Base-by-base conservation (phyloP, 1,140 invertebrate genomes). In the Neuroterus valhalla region DNA sequence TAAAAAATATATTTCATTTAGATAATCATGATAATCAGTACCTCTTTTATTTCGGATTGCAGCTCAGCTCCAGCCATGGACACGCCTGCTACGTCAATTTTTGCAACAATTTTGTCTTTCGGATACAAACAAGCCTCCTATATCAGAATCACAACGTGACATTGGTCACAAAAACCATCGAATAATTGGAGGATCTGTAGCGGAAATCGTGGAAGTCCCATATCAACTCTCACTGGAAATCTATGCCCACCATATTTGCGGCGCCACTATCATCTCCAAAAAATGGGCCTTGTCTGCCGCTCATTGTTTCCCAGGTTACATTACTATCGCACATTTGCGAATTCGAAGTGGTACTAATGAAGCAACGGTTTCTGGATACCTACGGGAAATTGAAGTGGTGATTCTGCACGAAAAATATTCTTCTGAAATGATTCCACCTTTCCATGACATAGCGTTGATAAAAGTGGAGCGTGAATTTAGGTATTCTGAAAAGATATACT, bases 141-240 rank as follows among this genome's bases (percentile, higher is more conserved):
- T 2, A 12, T 31, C 8, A 12, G 31, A 62, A 15, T 31, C 23
- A 10, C 5, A 62, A n/a, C 2, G 1, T 62, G 23, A 62, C 2
- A 4, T 31, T 14, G 0, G 15, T 2, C 15, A 15, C 31, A 26
- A 62, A 62, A 38, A 5, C 10, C 1, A 1, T 38, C 31, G 31
- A 38, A 38, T 62, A 5, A 23, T 62, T n/a, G 55, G 55, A 15
- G 55, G 55, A 38, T n/a, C 8, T 14, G 31, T 23, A 62, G 55
- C 26, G n/a, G 15, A 3, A 5, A 31, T 62, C n/a, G 31, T 23
- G 3, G 55, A 62, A 4, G 21, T 62, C n/a, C 55, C 55, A 2
- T 62, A 62, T 62, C 55, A 62, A 62, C 31, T 62, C 12, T 62
- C 55, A 15, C 15, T 62, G 55, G n/a, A 26, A 62, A n/a, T 62